Conservation (phyloP, 2,888 invertebrate species). For the Blomia tropicalis region DNA sequence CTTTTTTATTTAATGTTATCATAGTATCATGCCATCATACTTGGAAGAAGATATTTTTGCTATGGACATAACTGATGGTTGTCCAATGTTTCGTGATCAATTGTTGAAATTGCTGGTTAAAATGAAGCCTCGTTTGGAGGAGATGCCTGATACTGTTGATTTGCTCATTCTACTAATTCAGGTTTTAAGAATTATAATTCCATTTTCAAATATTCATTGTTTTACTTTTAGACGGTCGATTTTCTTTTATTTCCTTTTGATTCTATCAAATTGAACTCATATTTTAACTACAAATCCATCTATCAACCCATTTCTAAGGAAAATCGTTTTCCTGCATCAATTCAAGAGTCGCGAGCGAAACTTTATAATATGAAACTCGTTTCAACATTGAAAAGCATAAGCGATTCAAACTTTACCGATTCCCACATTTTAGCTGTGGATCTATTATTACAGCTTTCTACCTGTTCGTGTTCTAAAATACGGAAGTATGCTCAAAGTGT, state of each 20-base stretch:
- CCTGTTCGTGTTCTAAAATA: constrained; percentile 52
- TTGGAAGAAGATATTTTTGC: not conserved
- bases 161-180: not conserved
- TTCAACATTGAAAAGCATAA: constrained; percentile 22
- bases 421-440: not conserved
- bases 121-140: not conserved
- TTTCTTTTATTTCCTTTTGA: not conserved
- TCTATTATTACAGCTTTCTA: constrained; percentile 38
- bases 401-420: not conserved
- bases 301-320: not conserved
- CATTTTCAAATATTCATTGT: not conserved
- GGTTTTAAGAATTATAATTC: not conserved
- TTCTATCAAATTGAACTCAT: not conserved
- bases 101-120: not conserved
- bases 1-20: no score
- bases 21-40: no score
- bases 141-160: not conserved
- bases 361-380: not conserved
- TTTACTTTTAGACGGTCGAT: not conserved
- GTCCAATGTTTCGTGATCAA: not conserved
- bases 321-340: not conserved
- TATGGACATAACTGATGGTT: not conserved
- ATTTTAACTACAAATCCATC: not conserved
- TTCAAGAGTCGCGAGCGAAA: not conserved
- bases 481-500: constrained; percentile 51